These are phyloP conservation scores for Chironomus tepperi DNA, from an alignment of 1,140 invertebrate genomes.

Conservation along the genomic window DNA sequence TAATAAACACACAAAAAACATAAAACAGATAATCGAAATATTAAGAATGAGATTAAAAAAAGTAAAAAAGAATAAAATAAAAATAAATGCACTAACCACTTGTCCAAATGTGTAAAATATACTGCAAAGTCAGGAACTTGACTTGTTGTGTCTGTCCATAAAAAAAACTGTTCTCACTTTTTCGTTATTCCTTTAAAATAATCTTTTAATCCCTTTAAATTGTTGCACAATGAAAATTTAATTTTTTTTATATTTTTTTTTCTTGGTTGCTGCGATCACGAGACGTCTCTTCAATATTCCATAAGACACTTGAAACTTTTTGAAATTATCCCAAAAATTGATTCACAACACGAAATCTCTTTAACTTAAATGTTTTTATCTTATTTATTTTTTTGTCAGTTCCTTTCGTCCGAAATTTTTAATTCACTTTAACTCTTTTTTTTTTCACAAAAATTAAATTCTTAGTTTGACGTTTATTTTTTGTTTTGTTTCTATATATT, in stretches of 20 bases:
- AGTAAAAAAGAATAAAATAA: not conserved
- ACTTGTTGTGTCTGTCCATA: not conserved
- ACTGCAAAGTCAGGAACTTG: not conserved
- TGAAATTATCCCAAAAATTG: conserved; percentile 1
- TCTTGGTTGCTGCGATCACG: too few relatives aligned
- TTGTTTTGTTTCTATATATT: not conserved
- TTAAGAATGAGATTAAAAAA: not conserved
- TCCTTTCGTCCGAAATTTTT: not conserved
- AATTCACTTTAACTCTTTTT: not conserved
- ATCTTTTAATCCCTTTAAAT: not conserved
- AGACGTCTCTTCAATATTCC: conserved; percentile 18
- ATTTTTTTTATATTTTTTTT: not conserved
- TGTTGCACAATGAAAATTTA: not conserved
- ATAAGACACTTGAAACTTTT: conserved; percentile 19
- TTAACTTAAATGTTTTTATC: not conserved
- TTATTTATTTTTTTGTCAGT: not conserved
- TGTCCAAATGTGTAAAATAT: not conserved
- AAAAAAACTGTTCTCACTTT: not conserved
- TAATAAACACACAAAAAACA: too few relatives aligned
- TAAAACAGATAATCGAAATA: too few relatives aligned
- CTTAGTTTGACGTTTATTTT: not conserved
- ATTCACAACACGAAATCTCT: conserved; percentile 13
- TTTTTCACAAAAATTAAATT: not conserved
- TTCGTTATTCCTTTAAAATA: not conserved
- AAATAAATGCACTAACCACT: not conserved